Base-by-base conservation (phyloP, 2,888 invertebrate species). In the Neria commutata region DNA sequence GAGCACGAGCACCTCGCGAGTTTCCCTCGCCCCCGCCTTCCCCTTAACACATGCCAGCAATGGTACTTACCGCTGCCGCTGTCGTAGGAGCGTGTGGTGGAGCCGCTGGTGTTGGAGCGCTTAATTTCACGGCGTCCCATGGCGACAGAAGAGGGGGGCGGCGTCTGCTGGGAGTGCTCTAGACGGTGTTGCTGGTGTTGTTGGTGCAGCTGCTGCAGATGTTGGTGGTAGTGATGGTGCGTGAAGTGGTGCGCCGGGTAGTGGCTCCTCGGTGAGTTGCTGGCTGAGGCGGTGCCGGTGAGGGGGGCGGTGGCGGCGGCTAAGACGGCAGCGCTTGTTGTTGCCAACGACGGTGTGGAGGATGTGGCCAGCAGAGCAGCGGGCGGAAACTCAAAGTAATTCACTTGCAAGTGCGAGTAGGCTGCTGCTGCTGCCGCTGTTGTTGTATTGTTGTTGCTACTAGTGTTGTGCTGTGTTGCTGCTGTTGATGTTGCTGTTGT, bases 81-180 rank as follows among this genome's bases (percentile, higher is more conserved):
- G 63, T 79, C 79, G 59, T 78, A 79, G 60, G 80, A 76, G 66
- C 76, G 72, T 58, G 72, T 68, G 62, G 77, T 77, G 64, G 79
- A 79, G 57, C 78, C 75, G 67, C 79, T 78, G 50, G 79, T 79
- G 65, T 79, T 80, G 62, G 81, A 80, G 60, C 82, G 78, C 64
- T 81, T 82, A 66, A 82, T 82, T 70, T 81, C 82, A 61, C 81
- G 79, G 58, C 81, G 77, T 37, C 82, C 82, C 82, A 82, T 81
- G 60, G 60, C 65, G 58, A 54, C 55, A 53, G 59, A 59, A 59
- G 67, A 24, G 51, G 54, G 54, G 56, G 56, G 59, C 47, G 60
- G 56, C 34, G 56, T 48, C 25, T 52, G 54, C 14, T 54, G 62
- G 40, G 26, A 47, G 21, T 58, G 55, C 11, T 63, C 54, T 37